A percentile compares a stretch with the other conserved stretches of the same genome.
Conservation (phyloP, 2,888 invertebrate genomes). For the Drosophila neotestacea region DNA sequence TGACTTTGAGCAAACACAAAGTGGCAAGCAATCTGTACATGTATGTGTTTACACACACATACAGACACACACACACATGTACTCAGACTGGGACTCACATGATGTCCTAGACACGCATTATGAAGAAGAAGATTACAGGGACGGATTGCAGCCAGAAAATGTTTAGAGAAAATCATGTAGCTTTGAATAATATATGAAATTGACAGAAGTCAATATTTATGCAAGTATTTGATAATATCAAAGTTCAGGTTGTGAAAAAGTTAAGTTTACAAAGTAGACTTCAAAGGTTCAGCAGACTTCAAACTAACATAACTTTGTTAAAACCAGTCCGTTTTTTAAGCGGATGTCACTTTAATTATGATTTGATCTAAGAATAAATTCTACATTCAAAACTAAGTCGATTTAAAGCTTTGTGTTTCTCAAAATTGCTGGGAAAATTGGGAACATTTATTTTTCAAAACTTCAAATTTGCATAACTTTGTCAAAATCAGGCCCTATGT, state of each 20-base stretch:
- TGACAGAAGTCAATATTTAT: background rate
- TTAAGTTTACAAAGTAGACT: background rate
- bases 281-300: no score
- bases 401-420: no score
- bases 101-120: background rate
- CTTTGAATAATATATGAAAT: background rate
- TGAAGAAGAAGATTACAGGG: background rate
- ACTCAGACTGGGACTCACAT: background rate
- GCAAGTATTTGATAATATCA: background rate
- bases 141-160: slow-evolving; percentile 2
- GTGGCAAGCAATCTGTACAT: slow-evolving; percentile 25
- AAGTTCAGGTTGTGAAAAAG: background rate
- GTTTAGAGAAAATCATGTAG: background rate
- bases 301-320: no score
- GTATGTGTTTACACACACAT: background rate
- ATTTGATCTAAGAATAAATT: no score
- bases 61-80: slow-evolving; percentile 5
- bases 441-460: no score
- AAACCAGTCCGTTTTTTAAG: no score
- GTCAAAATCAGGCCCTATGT: no score
- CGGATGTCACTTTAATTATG: no score
- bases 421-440: no score
- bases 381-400: no score
- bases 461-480: no score
- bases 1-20: slow-evolving; percentile 41